These are phyloP conservation scores for Ochropacha duplaris DNA, from an alignment of 2,888 invertebrate genomes.

Conservation along the genomic window DNA sequence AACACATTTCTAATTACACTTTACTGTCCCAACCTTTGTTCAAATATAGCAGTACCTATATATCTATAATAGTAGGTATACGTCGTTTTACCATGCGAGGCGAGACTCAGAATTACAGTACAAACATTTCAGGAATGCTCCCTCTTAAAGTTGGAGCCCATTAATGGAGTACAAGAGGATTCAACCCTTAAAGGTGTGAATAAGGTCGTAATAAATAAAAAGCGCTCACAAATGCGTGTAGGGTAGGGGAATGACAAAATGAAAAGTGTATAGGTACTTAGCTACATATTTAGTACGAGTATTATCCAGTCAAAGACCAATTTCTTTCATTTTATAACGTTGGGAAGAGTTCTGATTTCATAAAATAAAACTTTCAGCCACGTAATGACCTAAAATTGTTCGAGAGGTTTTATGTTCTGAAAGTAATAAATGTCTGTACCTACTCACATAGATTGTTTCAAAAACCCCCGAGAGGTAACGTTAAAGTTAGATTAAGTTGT, in stretches of 20 bases:
- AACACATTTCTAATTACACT: too few relatives aligned
- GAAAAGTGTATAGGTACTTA: conserved; percentile 6
- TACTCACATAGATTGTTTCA: background rate
- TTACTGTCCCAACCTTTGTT: background rate
- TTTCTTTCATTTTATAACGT: too few relatives aligned
- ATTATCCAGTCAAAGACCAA: background rate
- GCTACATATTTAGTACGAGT: background rate
- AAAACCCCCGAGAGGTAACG: background rate
- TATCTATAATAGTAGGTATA: background rate
- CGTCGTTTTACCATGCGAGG: background rate
- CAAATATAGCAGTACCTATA: too few relatives aligned
- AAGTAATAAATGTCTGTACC: background rate
- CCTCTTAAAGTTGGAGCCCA: conserved; percentile 10
- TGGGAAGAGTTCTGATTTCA: background rate
- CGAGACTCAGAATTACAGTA: background rate
- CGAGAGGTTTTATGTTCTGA: background rate
- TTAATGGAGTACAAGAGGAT: conserved; percentile 12
- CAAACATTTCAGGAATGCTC: background rate
- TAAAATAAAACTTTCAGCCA: background rate
- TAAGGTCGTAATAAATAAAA: conserved; percentile 13
- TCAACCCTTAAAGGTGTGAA: conserved; percentile 7
- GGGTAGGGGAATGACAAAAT: background rate
- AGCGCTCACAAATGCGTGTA: conserved; percentile 1
- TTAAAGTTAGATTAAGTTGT: background rate
- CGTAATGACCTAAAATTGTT: background rate